A percentile compares a stretch with the other conserved stretches of the same genome.
Conservation (phyloP, 1,140 invertebrate genomes). For the Scaptomyza hsui region DNA sequence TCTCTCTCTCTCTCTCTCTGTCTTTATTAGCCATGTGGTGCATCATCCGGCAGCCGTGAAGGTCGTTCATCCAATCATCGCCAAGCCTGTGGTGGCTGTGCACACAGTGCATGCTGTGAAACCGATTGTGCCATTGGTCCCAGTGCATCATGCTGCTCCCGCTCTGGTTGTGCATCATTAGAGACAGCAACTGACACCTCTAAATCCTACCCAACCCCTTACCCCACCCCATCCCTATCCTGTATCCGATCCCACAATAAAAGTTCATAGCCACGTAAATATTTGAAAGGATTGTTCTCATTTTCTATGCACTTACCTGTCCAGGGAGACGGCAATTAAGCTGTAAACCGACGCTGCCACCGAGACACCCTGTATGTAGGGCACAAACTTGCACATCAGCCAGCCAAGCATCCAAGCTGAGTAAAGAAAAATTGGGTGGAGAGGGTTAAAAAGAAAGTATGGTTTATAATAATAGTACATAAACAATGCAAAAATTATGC, state of each 20-base stretch:
- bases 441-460: background rate
- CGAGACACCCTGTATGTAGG: constrained; percentile 96
- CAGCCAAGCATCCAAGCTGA: constrained; percentile 96
- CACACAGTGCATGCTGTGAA: constrained; percentile 84
- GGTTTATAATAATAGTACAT: constrained; percentile 47
- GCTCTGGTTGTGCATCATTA: constrained; percentile 84
- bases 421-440: constrained; percentile 25
- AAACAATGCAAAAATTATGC: constrained; percentile 72
- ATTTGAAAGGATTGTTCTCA: constrained; percentile 17
- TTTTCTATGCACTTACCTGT: constrained; percentile 89
- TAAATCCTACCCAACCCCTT: background rate
- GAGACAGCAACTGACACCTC: constrained; percentile 23
- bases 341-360: constrained; percentile 97
- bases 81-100: constrained; percentile 84
- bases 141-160: constrained; percentile 85
- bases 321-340: constrained; percentile 95
- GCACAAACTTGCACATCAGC: constrained; percentile 97
- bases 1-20: too few relatives aligned
- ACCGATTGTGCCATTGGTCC: constrained; percentile 84
- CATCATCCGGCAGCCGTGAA: constrained; percentile 77
- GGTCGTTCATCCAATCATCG: constrained; percentile 67
- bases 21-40: constrained; percentile 70
- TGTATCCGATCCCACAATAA: constrained; percentile 64
- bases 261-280: constrained; percentile 68
- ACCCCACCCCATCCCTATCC: constrained; percentile 10